Conservation (phyloP, 2,797 vertebrate genomes). For the Thunnus albacares region DNA sequence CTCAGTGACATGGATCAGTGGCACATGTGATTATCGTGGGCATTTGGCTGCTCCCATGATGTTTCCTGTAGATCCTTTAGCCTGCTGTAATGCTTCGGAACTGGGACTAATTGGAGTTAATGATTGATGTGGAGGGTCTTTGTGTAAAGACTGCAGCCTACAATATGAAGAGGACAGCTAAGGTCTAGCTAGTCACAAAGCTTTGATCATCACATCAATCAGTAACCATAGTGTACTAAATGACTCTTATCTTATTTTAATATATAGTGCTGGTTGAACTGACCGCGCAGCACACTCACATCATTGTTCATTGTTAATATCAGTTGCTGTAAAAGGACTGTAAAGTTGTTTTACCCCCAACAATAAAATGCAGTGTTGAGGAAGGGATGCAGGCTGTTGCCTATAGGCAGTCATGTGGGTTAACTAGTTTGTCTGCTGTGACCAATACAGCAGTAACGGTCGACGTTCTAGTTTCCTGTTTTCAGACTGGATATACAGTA, state of each 20-base stretch:
- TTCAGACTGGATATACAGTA: not conserved
- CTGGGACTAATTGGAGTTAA: slow-evolving; percentile 13
- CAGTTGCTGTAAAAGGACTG: not conserved
- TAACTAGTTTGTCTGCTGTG: slow-evolving; percentile 14
- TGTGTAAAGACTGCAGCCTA: slow-evolving; percentile 3
- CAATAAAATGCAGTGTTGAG: not conserved
- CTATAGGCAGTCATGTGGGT: not conserved
- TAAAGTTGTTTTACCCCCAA: not conserved
- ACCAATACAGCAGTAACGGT: not conserved
- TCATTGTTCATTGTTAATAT: not conserved
- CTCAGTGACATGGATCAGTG: not conserved
- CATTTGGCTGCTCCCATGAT: not conserved
- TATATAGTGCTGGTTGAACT: not conserved
- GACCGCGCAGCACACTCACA: no score
- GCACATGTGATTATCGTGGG: not conserved
- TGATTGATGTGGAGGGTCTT: slow-evolving; percentile 26
- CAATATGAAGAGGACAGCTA: not conserved
- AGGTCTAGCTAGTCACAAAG: not conserved
- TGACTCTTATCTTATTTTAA: not conserved
- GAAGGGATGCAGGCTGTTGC: not conserved
- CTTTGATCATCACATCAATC: not conserved
- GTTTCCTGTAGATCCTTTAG: not conserved
- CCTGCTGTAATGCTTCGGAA: not conserved
- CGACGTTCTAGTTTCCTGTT: not conserved
- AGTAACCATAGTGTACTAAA: not conserved